Conservation (phyloP, 2,797 vertebrate species). For the Sorex maritimensis region DNA sequence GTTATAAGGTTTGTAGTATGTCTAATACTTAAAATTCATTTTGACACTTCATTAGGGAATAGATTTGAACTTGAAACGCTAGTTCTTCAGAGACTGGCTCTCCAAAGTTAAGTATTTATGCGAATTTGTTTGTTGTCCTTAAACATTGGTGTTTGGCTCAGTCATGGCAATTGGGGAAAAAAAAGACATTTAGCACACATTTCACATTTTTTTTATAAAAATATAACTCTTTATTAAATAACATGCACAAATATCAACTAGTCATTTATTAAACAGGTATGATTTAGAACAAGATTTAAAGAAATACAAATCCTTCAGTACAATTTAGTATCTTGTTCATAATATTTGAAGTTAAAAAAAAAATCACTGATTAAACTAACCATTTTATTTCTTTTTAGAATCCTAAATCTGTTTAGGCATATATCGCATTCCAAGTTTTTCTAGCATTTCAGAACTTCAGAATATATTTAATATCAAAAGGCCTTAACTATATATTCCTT, state of each 20-base stretch:
- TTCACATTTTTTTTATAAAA: slow-evolving; percentile 87
- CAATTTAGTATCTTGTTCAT: slow-evolving; percentile 86
- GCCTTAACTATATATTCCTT: slow-evolving; percentile 63
- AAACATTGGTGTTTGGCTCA: slow-evolving; percentile 40
- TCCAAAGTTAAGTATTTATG: slow-evolving; percentile 42
- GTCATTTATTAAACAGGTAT: slow-evolving; percentile 87
- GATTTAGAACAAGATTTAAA: slow-evolving; percentile 87
- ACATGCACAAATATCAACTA: slow-evolving; percentile 88
- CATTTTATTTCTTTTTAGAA: slow-evolving; percentile 80
- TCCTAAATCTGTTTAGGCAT: slow-evolving; percentile 71
- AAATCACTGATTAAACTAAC: slow-evolving; percentile 80
- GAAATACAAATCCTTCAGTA: slow-evolving; percentile 86
- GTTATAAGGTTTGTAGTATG: background rate
- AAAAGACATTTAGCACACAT: slow-evolving; percentile 83
- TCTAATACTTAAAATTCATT: slow-evolving; percentile 54
- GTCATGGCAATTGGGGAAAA: slow-evolving; percentile 5
- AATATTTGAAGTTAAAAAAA: slow-evolving; percentile 82
- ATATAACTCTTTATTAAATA: slow-evolving; percentile 89
- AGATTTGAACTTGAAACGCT: slow-evolving; percentile 28
- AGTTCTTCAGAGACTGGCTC: slow-evolving; percentile 56
- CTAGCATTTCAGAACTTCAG: slow-evolving; percentile 71
- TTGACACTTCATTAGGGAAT: slow-evolving; percentile 34
- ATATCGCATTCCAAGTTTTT: slow-evolving; percentile 64
- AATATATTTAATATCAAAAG: slow-evolving; percentile 72
- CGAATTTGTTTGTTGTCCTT: slow-evolving; percentile 51